Conservation (phyloP, 92 coral and sea anemone genomes). For the Porites evermanni region DNA sequence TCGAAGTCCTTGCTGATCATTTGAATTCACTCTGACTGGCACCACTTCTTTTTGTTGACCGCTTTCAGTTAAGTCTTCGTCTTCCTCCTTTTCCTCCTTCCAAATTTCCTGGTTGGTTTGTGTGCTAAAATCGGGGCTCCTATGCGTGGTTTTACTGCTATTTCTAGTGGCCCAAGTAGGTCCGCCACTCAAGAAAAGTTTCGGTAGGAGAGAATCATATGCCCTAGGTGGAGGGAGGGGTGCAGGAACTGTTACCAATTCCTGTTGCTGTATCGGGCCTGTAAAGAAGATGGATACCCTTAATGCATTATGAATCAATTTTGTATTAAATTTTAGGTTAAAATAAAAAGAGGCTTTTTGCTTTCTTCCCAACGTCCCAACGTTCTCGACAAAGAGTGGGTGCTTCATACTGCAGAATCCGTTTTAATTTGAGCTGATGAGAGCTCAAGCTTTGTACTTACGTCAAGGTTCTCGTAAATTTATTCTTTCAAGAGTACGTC, state of each 20-base stretch:
- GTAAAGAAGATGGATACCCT: not conserved
- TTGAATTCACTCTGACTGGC: not conserved
- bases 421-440: too few species aligned
- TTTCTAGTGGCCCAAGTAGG: constrained; percentile 17
- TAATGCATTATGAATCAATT: too few species aligned
- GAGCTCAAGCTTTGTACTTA: too few species aligned
- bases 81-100: constrained; percentile 38
- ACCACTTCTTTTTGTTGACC: constrained; percentile 37
- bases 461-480: too few species aligned
- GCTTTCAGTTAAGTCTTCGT: constrained; percentile 24
- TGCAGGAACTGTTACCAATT: constrained; percentile 13
- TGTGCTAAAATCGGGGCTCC: not conserved
- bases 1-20: not conserved
- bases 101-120: constrained; percentile 1
- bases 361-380: too few species aligned
- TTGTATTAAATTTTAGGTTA: too few species aligned
- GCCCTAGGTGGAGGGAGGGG: constrained; percentile 26
- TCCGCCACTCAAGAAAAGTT: constrained; percentile 27
- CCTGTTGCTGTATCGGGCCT: not conserved
- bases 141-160: not conserved
- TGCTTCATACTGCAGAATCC: too few species aligned
- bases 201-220: constrained; percentile 34
- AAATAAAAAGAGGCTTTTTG: too few species aligned
- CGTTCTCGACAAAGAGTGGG: too few species aligned
- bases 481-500: too few species aligned